These are phyloP conservation scores for Gerris lacustris DNA, from an alignment of 2,888 invertebrate genomes.

Conservation along the genomic window DNA sequence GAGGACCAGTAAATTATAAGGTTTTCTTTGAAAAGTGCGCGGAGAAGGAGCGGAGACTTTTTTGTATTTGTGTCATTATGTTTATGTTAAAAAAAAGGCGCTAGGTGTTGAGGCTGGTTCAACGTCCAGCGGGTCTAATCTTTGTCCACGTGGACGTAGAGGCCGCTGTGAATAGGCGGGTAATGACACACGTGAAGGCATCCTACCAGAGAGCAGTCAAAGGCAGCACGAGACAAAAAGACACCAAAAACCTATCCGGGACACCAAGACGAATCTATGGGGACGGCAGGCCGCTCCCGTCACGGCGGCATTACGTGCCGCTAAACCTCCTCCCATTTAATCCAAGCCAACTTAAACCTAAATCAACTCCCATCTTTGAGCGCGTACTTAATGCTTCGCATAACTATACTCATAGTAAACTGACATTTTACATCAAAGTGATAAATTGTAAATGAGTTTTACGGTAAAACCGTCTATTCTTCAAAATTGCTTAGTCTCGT, in stretches of 20 bases:
- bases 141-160: neutral
- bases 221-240: neutral
- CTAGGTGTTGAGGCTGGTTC: neutral
- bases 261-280: no score
- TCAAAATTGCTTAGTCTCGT: no score
- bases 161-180: neutral
- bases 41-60: neutral
- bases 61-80: neutral
- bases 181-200: conserved; percentile 5
- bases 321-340: no score
- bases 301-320: neutral
- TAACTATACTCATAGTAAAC: no score
- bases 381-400: no score
- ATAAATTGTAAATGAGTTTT: no score
- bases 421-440: no score
- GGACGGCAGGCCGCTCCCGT: neutral
- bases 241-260: neutral
- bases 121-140: conserved; percentile 3
- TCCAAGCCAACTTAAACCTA: no score
- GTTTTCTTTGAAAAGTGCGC: conserved; percentile 3
- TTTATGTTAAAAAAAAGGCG: neutral
- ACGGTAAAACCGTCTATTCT: no score
- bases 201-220: neutral
- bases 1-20: neutral
- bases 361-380: no score